Conservation (phyloP, 2,113 vertebrate genomes). For the Monarcha castaneiventris region DNA sequence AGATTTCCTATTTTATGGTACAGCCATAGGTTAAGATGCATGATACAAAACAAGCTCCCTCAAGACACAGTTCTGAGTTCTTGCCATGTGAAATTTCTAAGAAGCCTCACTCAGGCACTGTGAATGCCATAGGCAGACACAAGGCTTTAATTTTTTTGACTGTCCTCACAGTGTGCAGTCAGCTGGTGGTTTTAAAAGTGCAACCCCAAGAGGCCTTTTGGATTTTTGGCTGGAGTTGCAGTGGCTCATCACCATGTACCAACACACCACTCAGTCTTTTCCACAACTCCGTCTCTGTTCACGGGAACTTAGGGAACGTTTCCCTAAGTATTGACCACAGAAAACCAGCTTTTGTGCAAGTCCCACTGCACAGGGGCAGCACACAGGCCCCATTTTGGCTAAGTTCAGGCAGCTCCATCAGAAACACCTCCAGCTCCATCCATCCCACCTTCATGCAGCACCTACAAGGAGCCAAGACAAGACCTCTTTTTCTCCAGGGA, state of each 20-base stretch:
- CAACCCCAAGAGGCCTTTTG: not conserved
- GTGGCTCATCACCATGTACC: not conserved
- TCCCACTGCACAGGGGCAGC: not conserved
- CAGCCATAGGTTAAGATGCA: not conserved
- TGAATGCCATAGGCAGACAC: not conserved
- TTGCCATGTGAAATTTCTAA: not conserved
- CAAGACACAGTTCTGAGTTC: not conserved
- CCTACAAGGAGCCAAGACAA: not conserved
- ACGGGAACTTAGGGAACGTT: rapidly evolving
- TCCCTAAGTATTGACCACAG: not conserved
- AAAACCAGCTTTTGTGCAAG: not conserved
- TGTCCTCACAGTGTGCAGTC: not conserved
- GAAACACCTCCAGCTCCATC: not conserved
- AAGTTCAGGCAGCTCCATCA: not conserved
- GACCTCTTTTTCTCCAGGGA: not conserved
- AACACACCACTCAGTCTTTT: not conserved
- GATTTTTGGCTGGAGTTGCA: not conserved
- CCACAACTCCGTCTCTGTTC: not conserved
- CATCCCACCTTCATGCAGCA: not conserved
- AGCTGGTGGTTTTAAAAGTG: not conserved
- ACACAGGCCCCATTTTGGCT: not conserved
- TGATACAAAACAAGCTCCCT: not conserved
- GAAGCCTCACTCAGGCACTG: not conserved
- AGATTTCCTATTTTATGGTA: not conserved
- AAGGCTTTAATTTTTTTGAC: not conserved